Conservation (phyloP, 2,113 vertebrate genomes). For the Hystrix brachyura region DNA sequence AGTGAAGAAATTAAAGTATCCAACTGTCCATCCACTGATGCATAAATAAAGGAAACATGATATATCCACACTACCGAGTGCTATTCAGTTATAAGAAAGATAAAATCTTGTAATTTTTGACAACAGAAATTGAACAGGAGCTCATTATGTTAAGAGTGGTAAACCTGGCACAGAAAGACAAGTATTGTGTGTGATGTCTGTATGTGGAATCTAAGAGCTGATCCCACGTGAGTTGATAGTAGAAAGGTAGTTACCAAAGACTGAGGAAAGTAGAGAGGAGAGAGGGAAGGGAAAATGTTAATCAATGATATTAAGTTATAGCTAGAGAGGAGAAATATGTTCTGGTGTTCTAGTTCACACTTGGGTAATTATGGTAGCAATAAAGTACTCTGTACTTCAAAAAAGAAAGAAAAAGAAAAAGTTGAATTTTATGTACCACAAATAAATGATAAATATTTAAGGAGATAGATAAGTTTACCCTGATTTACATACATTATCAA, state of each 20-base stretch:
- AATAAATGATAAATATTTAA: background rate
- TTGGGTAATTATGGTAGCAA: background rate
- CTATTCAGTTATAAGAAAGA: background rate
- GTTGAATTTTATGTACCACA: background rate
- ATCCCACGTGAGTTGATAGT: background rate
- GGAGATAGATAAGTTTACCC: background rate
- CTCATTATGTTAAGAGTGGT: background rate
- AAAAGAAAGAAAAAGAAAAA: background rate
- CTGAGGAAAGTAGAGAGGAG: background rate
- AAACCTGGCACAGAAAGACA: background rate
- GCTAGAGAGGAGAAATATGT: background rate
- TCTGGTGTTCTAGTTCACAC: background rate
- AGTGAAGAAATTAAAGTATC: background rate
- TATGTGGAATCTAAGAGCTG: background rate
- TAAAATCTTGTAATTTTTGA: background rate
- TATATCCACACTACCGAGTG: background rate
- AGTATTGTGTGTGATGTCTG: background rate
- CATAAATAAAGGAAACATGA: background rate
- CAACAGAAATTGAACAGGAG: background rate
- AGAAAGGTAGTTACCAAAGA: background rate
- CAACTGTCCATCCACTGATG: background rate
- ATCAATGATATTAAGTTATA: background rate
- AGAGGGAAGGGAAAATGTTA: background rate
- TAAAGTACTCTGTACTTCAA: background rate
- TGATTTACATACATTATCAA: background rate